These are phyloP conservation scores for Muraenolepis orangiensis DNA, from an alignment of 2,797 vertebrate species.

Conservation along the genomic window DNA sequence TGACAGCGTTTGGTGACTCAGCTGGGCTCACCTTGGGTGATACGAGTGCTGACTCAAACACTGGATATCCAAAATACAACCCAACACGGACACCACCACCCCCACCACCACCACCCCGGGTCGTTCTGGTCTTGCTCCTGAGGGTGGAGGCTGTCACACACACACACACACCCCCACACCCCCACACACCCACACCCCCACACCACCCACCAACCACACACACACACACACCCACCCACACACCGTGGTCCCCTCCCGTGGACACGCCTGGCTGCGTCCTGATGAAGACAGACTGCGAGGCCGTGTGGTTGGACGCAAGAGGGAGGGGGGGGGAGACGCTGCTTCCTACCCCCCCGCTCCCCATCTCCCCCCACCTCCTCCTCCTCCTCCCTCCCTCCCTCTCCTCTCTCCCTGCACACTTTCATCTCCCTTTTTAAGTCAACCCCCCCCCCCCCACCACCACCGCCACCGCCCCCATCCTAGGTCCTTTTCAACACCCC, in stretches of 20 bases:
- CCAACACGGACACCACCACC: neutral
- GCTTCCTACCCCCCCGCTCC: neutral
- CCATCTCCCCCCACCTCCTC: constrained; percentile 20
- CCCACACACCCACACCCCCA: constrained; percentile 22
- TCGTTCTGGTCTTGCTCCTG: constrained; percentile 54
- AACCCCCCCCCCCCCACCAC: constrained; percentile 38
- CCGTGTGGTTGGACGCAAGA: constrained; percentile 22
- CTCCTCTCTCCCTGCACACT: constrained; percentile 26
- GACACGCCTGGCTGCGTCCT: constrained; percentile 60
- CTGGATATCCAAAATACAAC: constrained; percentile 28
- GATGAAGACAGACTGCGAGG: constrained; percentile 68
- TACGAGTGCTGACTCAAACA: constrained; percentile 62
- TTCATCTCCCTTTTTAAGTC: constrained; percentile 44
- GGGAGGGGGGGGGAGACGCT: constrained; percentile 56
- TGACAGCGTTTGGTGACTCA: constrained; percentile 55
- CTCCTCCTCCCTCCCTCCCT: constrained; percentile 1
- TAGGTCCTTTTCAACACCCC: constrained; percentile 26
- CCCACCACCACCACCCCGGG: constrained; percentile 47
- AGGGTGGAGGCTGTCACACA: too few relatives aligned
- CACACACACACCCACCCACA: constrained; percentile 9
- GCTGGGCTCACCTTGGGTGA: constrained; percentile 32
- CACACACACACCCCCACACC: too few relatives aligned
- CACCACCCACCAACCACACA: constrained; percentile 27
- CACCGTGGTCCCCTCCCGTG: constrained; percentile 52
- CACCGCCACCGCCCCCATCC: too few relatives aligned